Evolutionary conservation across 2,113 vertebrate genomes (phyloP), one percentile per base, ranked within the genome.

Genomic region (Telmatochromis sp.): DNA sequence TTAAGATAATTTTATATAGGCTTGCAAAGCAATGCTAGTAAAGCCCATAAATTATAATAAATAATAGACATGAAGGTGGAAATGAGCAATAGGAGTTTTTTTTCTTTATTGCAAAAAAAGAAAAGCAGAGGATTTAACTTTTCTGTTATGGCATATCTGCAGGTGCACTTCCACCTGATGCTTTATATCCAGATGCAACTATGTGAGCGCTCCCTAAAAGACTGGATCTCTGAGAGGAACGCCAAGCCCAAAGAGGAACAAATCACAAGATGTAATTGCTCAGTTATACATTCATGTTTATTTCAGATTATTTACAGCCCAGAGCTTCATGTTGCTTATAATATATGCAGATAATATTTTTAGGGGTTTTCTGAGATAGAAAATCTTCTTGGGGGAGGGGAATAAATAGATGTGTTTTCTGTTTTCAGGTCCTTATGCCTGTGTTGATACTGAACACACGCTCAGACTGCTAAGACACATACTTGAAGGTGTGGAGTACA

Each of bases 171-270:
- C 95, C 96, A 95, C 89, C 95, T 99, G 86, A 97, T 99, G 98
- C 97, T 99, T 87, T 97, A 98, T 87, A 99, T 99, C 82, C 99
- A 99, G 92, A 99, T 99, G 99, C 98, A 99, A 85, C 93, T 99
- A 37, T 99, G 99, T 91, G 97, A 98, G 88, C 96, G 93, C 33
- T 99, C 99, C 1, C 87, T 99, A 87, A 98, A 97, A 95, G 98
- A 99, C 81, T 99, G 98, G 99, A 98, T 99, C 92, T 89, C 89
- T 26, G 97, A 98, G 83, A 96, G 98, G 83, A 99, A 98, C 83
- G 70, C 42, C 79, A 89, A 86, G 37, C 95, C 92, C 65, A 90
- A 45, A 84, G 88, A 85, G 35, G 85, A 94, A 19, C 91, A 79
- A 1, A 35, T 15, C 10, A 87, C 89, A 80, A 42, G 12, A 88